These are phyloP conservation scores for Molossus molossus DNA, from an alignment of 2,797 vertebrate species.

Conservation along the genomic window DNA sequence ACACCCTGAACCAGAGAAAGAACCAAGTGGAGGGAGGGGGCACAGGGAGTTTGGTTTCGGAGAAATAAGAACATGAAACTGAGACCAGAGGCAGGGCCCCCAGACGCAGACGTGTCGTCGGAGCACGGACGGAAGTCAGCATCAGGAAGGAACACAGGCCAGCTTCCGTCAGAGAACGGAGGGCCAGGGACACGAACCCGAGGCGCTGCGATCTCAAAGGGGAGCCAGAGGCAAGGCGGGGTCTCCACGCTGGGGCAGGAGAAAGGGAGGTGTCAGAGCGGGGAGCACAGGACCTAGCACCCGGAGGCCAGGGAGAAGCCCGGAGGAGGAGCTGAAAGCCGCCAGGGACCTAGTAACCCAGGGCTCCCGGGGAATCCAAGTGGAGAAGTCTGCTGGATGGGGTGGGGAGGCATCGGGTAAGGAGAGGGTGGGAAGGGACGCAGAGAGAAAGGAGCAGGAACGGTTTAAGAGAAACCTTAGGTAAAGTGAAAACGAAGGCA, in stretches of 20 bases:
- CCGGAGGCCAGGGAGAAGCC: not conserved
- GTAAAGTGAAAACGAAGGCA: not conserved
- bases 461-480: not conserved
- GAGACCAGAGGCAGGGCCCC: not conserved
- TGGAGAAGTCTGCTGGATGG: not conserved
- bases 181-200: too few relatives aligned
- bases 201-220: not conserved
- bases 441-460: not conserved
- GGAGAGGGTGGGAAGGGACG: not conserved
- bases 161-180: not conserved
- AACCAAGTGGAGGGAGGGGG: too few relatives aligned
- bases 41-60: not conserved
- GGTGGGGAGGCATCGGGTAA: not conserved
- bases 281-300: not conserved
- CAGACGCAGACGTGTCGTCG: not conserved
- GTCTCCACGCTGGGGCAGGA: not conserved
- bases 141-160: not conserved
- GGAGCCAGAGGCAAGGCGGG: not conserved
- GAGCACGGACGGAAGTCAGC: not conserved
- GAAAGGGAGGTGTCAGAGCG: not conserved
- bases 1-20: not conserved
- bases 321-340: not conserved
- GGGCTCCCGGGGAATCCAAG: not conserved
- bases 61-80: not conserved
- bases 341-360: not conserved